phyloP scores from a whole-genome alignment of 2,888 invertebrate genomes.

The Cryptops parisi region DNA sequence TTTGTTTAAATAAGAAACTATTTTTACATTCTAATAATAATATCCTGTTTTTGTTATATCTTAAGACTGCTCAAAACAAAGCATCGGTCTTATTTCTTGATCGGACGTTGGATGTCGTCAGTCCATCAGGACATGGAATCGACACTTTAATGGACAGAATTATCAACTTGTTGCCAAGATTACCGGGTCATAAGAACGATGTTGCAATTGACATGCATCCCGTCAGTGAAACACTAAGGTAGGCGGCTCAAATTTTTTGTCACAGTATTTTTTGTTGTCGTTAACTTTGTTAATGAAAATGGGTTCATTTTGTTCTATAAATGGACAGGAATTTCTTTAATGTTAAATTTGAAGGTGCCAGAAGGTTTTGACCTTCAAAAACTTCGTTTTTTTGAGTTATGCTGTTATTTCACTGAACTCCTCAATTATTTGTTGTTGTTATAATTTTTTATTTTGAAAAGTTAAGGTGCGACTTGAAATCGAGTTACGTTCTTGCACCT shows the following conservation, averaged over 20 bases:
- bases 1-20: neutral
- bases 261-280: too few relatives aligned
- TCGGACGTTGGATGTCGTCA: slow-evolving; percentile 48
- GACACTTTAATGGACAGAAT: slow-evolving; percentile 48
- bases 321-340: too few relatives aligned
- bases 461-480: too few relatives aligned
- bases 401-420: too few relatives aligned
- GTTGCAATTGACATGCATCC: slow-evolving; percentile 49
- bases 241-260: slow-evolving; percentile 17
- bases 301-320: too few relatives aligned
- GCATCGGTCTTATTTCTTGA: slow-evolving; percentile 40
- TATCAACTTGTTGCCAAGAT: slow-evolving; percentile 42
- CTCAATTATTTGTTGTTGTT: too few relatives aligned
- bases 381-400: too few relatives aligned
- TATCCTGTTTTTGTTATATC: neutral
- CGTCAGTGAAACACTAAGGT: slow-evolving; percentile 41
- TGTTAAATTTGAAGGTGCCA: too few relatives aligned
- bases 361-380: too few relatives aligned
- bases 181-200: slow-evolving; percentile 48
- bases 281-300: neutral
- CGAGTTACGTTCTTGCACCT: slow-evolving; percentile 18
- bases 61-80: slow-evolving; percentile 27
- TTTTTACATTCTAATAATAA: neutral
- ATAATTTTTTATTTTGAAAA: too few relatives aligned
- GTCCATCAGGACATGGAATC: slow-evolving; percentile 43